phyloP scores from a whole-genome alignment of 2,797 vertebrate species.

The Gallirallus australis region DNA sequence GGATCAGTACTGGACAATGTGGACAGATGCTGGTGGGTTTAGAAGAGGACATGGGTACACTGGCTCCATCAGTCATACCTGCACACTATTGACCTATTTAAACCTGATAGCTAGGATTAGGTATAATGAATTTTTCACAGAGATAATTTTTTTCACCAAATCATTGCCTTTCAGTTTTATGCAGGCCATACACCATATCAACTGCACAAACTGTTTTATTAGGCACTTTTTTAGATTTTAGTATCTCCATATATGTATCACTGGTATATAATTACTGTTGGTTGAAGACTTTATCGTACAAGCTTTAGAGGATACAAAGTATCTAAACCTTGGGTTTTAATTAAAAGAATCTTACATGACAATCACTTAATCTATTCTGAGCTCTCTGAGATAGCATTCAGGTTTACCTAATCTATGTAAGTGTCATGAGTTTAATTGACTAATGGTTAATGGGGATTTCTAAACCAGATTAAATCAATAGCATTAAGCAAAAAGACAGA shows the following conservation, averaged over 20 bases:
- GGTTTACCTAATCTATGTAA: constrained; percentile 65
- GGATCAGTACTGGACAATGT: not conserved
- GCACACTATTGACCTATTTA: not conserved
- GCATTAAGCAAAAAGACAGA: constrained; percentile 58
- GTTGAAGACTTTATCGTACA: not conserved
- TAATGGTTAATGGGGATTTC: constrained; percentile 69
- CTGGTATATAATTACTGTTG: not conserved
- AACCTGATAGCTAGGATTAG: not conserved
- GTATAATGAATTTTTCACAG: not conserved
- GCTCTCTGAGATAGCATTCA: constrained; percentile 2
- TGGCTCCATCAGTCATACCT: not conserved
- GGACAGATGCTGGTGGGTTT: not conserved
- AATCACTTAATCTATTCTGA: constrained; percentile 60
- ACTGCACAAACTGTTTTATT: not conserved
- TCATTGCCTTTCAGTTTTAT: not conserved
- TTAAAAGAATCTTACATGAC: constrained; percentile 49
- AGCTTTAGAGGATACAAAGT: not conserved
- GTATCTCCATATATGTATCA: not conserved
- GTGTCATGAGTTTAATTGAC: constrained; percentile 61
- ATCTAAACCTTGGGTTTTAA: constrained; percentile 22
- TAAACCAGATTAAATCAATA: constrained; percentile 68
- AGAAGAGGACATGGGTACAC: not conserved
- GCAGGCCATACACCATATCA: not conserved
- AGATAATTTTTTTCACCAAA: not conserved
- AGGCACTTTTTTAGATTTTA: not conserved